Evolutionary conservation across 2,888 invertebrate genomes (phyloP), one percentile per base, ranked within the genome.

Genomic region (Corbicula japonica): DNA sequence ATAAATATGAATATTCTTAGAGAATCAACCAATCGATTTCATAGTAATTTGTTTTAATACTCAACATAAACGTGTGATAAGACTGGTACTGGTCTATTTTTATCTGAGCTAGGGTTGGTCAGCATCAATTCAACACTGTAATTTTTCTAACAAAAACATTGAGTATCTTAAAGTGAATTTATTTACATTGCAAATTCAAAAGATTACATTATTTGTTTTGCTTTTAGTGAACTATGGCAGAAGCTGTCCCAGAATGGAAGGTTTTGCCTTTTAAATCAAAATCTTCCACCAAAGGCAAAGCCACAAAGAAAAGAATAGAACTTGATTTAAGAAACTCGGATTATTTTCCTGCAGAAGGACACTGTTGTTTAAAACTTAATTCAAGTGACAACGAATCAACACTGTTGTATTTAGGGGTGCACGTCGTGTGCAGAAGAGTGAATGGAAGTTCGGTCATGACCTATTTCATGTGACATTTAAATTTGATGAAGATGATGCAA

Each of bases 231-330:
- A 61, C 4, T 10, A 61, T 61, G 61, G 61, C 41, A 41, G 23
- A 10, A 28, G 23, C 61, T 26, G 38, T 18, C 18, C 12, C 28
- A 2, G 61, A 61, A 10, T 70, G 60, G 58, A n/a, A n/a, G 46
- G 10, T 58, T 60, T 30, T 60, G 2, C 61, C 60, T 26, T 70
- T 70, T 50, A 70, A 70, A 61, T 70, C 70, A 52, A 66, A 66
- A 66, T 52, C 65, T 21, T 21, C 18, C 2, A 52, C 48, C 5
- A 62, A 62, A 28, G 54, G 56, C 15, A 70, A 58, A 70, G 32
- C 70, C 10, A 60, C 61, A 2, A 32, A 50, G 23, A 70, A 70
- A 23, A 58, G 50, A 32, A 70, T 58, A 6, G 70, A 70, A 50
- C 34, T 70, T 2, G 32, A 58, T 46, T 48, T 70, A 46, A 30